phyloP scores from a whole-genome alignment of 2,888 invertebrate species.

The Octonoba sinensis region DNA sequence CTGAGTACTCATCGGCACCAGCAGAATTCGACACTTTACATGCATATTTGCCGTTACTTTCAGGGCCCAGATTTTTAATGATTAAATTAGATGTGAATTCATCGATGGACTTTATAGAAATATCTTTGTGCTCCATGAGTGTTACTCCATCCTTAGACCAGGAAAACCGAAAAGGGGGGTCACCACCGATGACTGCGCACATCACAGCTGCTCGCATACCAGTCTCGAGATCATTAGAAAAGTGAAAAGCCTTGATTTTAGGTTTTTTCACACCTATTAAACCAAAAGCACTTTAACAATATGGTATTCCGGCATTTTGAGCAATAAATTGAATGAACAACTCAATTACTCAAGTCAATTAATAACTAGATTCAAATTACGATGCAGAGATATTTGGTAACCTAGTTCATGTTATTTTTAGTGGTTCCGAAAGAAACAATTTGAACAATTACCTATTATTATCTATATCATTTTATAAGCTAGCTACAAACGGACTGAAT shows the following conservation, averaged over 20 bases:
- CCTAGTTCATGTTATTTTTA: too few relatives aligned
- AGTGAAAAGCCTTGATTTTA: constrained; percentile 28
- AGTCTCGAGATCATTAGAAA: constrained; percentile 4
- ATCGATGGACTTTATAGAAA: constrained; percentile 13
- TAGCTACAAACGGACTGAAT: too few relatives aligned
- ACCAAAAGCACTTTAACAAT: not conserved
- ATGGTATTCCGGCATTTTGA: too few relatives aligned
- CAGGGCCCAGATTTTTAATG: constrained; percentile 22
- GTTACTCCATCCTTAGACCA: constrained; percentile 42
- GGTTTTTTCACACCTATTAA: constrained; percentile 10
- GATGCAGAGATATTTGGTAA: too few relatives aligned
- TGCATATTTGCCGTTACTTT: constrained; percentile 53
- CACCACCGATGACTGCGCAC: constrained; percentile 43
- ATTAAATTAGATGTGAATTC: constrained; percentile 37
- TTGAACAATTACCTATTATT: too few relatives aligned
- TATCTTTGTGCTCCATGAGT: not conserved
- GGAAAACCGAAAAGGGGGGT: constrained; percentile 29
- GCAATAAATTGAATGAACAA: too few relatives aligned
- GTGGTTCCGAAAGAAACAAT: too few relatives aligned
- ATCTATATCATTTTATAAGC: too few relatives aligned
- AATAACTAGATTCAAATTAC: too few relatives aligned
- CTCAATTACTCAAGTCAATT: too few relatives aligned
- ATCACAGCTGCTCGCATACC: constrained; percentile 15
- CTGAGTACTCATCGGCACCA: constrained; percentile 40
- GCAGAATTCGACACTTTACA: constrained; percentile 46